phyloP scores from a whole-genome alignment of 2,888 invertebrate genomes.

The Melipona bicolor region DNA sequence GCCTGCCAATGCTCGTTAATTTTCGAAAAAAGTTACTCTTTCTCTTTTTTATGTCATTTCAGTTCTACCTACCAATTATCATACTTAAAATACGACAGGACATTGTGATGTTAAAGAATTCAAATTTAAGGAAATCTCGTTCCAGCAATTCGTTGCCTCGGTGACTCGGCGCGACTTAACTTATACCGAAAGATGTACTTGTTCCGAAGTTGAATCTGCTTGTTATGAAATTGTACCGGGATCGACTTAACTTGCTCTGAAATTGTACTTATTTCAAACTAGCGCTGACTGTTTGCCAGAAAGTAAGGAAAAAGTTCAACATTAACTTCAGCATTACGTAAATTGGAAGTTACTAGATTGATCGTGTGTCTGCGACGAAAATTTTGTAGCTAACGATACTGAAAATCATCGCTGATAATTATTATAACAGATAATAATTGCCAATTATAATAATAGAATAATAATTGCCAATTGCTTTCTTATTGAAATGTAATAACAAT shows the following conservation, averaged over 20 bases:
- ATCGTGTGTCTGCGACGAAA: not conserved
- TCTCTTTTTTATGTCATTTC: not conserved
- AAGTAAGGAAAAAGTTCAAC: constrained; percentile 28
- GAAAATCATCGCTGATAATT: not conserved
- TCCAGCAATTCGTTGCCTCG: constrained; percentile 24
- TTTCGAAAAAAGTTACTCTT: not conserved
- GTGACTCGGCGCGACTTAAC: constrained; percentile 14
- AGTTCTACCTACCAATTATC: not conserved
- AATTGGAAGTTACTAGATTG: constrained; percentile 9
- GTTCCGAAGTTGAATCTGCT: constrained; percentile 33
- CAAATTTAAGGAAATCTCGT: constrained; percentile 20
- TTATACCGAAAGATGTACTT: constrained; percentile 34
- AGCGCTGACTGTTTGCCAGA: constrained; percentile 15
- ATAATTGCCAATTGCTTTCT: not conserved
- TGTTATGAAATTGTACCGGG: constrained; percentile 31
- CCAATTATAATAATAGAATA: not conserved
- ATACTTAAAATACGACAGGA: not conserved
- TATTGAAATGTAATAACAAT: not conserved
- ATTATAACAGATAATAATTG: not conserved
- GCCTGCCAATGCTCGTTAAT: not conserved
- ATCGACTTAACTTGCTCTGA: constrained; percentile 29
- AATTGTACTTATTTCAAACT: constrained; percentile 31
- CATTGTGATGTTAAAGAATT: constrained; percentile 3
- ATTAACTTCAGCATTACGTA: not conserved
- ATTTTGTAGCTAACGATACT: not conserved